Evolutionary conservation across 2,888 invertebrate species (phyloP).

Genomic region (Pseudeuparius sepicola): DNA sequence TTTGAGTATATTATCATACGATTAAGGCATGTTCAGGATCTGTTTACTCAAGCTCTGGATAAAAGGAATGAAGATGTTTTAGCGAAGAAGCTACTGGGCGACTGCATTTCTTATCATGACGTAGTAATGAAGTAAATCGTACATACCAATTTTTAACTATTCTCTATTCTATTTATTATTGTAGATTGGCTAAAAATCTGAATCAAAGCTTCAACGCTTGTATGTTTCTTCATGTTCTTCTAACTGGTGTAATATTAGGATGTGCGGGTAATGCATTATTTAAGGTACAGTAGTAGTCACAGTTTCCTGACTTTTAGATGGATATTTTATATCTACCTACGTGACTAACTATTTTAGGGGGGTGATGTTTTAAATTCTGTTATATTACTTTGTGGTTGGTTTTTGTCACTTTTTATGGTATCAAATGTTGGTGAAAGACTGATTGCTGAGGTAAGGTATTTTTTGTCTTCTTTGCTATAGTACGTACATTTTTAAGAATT

Average conservation of each 20-base stretch:
- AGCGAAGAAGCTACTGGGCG: neutral
- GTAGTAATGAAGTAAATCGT: too few relatives aligned
- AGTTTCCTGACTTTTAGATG: neutral
- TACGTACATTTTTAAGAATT: too few relatives aligned
- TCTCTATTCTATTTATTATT: too few relatives aligned
- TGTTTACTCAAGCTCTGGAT: conserved; percentile 8
- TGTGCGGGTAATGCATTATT: conserved; percentile 9
- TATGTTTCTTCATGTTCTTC: conserved; percentile 19
- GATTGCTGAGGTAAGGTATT: conserved; percentile 6
- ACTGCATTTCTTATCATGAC: conserved; percentile 10
- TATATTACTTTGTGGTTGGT: conserved; percentile 9
- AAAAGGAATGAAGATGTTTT: conserved; percentile 2
- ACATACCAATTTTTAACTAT: too few relatives aligned
- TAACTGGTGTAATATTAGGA: conserved; percentile 18
- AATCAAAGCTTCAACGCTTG: conserved; percentile 17
- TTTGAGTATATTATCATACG: conserved; percentile 10
- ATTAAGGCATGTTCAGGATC: conserved; percentile 6
- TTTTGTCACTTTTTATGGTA: conserved; percentile 7
- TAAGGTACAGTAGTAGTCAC: neutral
- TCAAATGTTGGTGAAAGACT: conserved; percentile 6
- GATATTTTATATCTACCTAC: neutral
- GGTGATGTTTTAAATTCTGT: neutral
- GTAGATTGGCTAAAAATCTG: conserved; percentile 15
- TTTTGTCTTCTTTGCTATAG: neutral
- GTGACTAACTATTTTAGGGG: conserved; percentile 6